These are phyloP conservation scores for Myiozetetes cayanensis DNA, from an alignment of 2,113 vertebrate species.

Conservation along the genomic window DNA sequence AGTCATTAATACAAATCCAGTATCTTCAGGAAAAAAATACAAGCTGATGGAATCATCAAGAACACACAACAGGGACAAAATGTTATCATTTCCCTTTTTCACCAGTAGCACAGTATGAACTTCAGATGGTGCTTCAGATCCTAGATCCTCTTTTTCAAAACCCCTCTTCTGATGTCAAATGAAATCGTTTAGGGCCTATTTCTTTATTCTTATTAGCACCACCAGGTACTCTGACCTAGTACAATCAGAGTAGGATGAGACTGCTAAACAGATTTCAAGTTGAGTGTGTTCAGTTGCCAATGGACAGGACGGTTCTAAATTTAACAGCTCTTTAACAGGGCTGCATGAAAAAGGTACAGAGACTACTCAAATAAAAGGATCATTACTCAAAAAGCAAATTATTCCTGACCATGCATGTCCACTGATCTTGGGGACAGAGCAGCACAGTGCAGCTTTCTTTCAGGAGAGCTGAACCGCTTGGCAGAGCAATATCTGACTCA, in stretches of 20 bases:
- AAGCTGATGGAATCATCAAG: not conserved
- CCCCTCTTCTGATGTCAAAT: not conserved
- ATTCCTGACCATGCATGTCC: not conserved
- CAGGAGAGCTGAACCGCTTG: not conserved
- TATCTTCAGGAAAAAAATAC: not conserved
- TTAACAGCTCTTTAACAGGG: not conserved
- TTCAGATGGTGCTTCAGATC: not conserved
- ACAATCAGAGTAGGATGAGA: not conserved
- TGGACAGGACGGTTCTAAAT: not conserved
- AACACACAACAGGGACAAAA: not conserved
- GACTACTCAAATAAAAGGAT: not conserved
- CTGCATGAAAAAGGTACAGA: not conserved
- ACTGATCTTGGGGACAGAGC: not conserved
- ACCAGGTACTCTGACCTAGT: not conserved
- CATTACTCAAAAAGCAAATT: not conserved
- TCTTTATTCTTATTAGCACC: not conserved
- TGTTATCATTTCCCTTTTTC: not conserved
- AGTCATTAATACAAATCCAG: not conserved
- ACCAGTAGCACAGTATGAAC: not conserved
- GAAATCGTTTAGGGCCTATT: not conserved
- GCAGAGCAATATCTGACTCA: not conserved
- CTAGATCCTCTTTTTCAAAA: not conserved
- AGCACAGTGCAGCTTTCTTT: not conserved
- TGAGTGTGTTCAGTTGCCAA: not conserved
- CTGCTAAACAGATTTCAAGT: not conserved